Evolutionary conservation across 2,888 invertebrate genomes (phyloP), one percentile per base, ranked within the genome.

Genomic region (Drosophila putrida): DNA sequence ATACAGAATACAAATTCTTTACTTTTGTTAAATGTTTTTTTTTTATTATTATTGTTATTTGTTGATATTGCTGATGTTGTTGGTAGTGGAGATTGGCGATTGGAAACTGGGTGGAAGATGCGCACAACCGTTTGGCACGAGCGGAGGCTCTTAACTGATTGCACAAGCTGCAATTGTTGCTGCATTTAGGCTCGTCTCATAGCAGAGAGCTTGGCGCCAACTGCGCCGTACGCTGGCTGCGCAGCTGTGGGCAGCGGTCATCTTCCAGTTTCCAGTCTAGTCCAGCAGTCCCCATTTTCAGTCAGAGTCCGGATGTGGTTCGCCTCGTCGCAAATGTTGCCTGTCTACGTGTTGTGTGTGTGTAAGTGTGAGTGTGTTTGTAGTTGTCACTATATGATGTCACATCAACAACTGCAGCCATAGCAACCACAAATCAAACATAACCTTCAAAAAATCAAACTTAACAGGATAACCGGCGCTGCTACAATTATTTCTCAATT

Each of bases 101-200:
- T 25, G 49, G 28, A 51, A 51, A 50, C 46, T 54, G 54, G 53
- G 36, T 27, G 49, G 46, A 69, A 69, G 69, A 84, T 76, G 77
- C 79, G 81, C 83, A 90, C 89, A 90, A 90, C 90, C 90, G 91
- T 82, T 85, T 82, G 80, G 82, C 82, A 88, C 90, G 90, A 90
- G 90, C 81, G 84, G 84, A 90, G 82, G 85, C 90, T 90, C 87
- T 91, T 88, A 87, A 91, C 91, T 91, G 91, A 90, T 82, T 80
- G 75, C 72, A 75, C 84, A 66, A 78, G 67, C 75, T 77, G 85
- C 84, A 81, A 71, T 82, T 83, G 77, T 85, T 78, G 76, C 76
- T 70, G 83, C 91, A 89, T 91, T 89, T 90, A 86, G 90, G 75
- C 88, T 89, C 80, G 80, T 63, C 78, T 69, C 73, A 25, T 50